A percentile compares a stretch with the other conserved stretches of the same genome.
These are phyloP conservation scores for Panagrolaimus sp. DNA, from an alignment of 1,140 invertebrate species.

Conservation along the genomic window DNA sequence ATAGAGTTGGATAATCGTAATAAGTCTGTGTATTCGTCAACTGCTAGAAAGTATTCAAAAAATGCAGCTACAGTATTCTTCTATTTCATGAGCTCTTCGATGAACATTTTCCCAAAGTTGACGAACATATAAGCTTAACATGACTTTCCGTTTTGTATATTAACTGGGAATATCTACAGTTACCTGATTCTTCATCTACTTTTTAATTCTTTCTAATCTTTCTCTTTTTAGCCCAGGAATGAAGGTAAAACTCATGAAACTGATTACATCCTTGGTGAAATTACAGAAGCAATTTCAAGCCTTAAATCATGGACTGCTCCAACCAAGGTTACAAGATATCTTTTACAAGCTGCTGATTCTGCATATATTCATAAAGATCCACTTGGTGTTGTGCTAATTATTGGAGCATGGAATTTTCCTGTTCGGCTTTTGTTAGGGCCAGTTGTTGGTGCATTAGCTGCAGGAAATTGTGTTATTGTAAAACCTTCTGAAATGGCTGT, in stretches of 20 bases:
- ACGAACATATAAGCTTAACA: too few species aligned
- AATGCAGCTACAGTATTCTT: too few species aligned
- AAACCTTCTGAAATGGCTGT: conserved; percentile 77
- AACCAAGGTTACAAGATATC: conserved; percentile 12
- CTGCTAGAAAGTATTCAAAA: too few species aligned
- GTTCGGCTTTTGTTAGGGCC: conserved; percentile 72
- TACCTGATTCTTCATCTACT: too few species aligned
- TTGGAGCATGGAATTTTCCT: conserved; percentile 92
- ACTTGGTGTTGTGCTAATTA: conserved; percentile 70
- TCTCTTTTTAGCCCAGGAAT: background rate
- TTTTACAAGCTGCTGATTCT: conserved; percentile 17
- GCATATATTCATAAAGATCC: conserved; percentile 63
- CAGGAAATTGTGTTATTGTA: conserved; percentile 82
- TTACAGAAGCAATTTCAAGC: conserved; percentile 1
- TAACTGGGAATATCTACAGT: too few species aligned
- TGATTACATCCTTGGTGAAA: conserved; percentile 10
- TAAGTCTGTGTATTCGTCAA: too few species aligned
- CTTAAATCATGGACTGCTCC: conserved; percentile 19
- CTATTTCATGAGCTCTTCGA: too few species aligned
- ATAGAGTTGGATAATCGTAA: too few species aligned
- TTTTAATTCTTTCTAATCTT: too few species aligned
- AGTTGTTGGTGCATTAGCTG: conserved; percentile 77
- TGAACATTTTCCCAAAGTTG: too few species aligned
- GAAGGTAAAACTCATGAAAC: conserved; percentile 14
- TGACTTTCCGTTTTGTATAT: too few species aligned